These are phyloP conservation scores for Molossus molossus DNA, from an alignment of 2,797 vertebrate genomes.

Conservation along the genomic window DNA sequence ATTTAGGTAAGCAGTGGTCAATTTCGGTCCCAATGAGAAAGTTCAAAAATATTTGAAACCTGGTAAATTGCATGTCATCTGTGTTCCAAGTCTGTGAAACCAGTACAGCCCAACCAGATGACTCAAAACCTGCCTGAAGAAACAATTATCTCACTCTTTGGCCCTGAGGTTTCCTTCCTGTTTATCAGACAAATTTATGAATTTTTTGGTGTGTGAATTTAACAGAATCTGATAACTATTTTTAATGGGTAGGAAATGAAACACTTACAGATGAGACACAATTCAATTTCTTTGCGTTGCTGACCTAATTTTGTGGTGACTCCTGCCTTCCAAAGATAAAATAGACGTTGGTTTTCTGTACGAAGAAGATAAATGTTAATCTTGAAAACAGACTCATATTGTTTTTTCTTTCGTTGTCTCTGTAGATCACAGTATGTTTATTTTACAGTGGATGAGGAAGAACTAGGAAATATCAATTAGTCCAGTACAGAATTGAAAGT, in stretches of 20 bases:
- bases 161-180: slow-evolving; percentile 70
- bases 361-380: slow-evolving; percentile 67
- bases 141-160: slow-evolving; percentile 67
- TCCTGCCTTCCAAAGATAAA: slow-evolving; percentile 65
- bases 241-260: slow-evolving; percentile 66
- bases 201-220: slow-evolving; percentile 61
- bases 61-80: slow-evolving; percentile 65
- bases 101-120: slow-evolving; percentile 57
- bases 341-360: slow-evolving; percentile 64
- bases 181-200: slow-evolving; percentile 73
- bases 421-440: slow-evolving; percentile 68
- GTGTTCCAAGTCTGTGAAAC: slow-evolving; percentile 70
- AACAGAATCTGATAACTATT: slow-evolving; percentile 62
- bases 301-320: slow-evolving; percentile 71
- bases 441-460: slow-evolving; percentile 52
- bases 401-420: slow-evolving; percentile 51
- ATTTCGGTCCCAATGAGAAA: slow-evolving; percentile 72
- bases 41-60: slow-evolving; percentile 68
- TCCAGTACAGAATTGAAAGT: slow-evolving; percentile 44
- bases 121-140: slow-evolving; percentile 69
- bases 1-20: slow-evolving; percentile 58
- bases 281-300: slow-evolving; percentile 68
- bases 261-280: slow-evolving; percentile 58
- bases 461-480: slow-evolving; percentile 56
- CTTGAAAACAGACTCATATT: slow-evolving; percentile 62